Conservation (phyloP, 1,140 invertebrate genomes). For the Aleiodes sp. region DNA sequence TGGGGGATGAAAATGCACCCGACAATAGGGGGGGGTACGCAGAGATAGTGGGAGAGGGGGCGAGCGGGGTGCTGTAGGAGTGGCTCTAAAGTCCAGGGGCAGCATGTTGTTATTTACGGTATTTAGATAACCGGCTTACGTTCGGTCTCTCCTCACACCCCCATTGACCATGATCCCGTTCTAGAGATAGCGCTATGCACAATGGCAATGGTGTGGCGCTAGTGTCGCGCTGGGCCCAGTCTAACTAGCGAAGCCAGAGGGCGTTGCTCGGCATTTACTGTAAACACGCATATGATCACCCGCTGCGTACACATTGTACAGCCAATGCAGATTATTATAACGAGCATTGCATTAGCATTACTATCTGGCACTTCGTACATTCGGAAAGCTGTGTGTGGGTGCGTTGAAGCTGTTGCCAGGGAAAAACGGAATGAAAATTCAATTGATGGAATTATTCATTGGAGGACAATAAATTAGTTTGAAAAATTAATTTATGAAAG, state of each 20-base stretch:
- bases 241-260: conserved; percentile 7
- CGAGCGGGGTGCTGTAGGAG: not conserved
- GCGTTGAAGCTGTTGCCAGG: too few species aligned
- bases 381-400: conserved; percentile 4
- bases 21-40: conserved; percentile 13
- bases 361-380: conserved; percentile 37
- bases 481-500: too few species aligned
- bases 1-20: not conserved
- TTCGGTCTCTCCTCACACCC: conserved; percentile 52
- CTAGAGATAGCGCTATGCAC: conserved; percentile 36
- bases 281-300: not conserved
- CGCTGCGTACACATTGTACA: conserved; percentile 6
- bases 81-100: conserved; percentile 32
- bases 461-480: too few species aligned
- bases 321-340: conserved; percentile 43
- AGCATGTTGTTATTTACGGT: conserved; percentile 64
- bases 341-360: conserved; percentile 44
- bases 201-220: conserved; percentile 25
- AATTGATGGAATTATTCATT: too few species aligned
- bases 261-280: not conserved
- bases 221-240: conserved; percentile 20
- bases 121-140: conserved; percentile 66
- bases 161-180: conserved; percentile 56
- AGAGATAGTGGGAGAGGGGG: conserved; percentile 33
- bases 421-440: too few species aligned